phyloP scores from a whole-genome alignment of 2,888 invertebrate species.

The Cosmopolites sordidus region DNA sequence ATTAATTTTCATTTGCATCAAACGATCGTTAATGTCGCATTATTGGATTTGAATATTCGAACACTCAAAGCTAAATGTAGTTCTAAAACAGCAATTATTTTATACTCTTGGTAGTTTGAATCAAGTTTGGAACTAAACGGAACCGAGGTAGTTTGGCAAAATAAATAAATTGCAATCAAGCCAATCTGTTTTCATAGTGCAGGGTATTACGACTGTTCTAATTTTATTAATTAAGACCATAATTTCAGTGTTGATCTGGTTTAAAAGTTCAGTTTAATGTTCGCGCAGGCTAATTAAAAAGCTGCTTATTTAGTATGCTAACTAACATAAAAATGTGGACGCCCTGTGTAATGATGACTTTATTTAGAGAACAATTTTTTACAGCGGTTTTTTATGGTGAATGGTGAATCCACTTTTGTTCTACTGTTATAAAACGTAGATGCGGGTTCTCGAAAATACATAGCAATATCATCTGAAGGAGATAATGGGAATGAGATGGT shows the following conservation, averaged over 20 bases:
- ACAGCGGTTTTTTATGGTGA: no score
- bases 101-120: slow-evolving; percentile 6
- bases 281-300: no score
- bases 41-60: slow-evolving; percentile 16
- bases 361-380: no score
- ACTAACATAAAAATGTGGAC: no score
- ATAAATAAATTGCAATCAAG: slow-evolving; percentile 5
- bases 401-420: no score
- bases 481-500: no score
- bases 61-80: slow-evolving; percentile 16
- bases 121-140: slow-evolving; percentile 5
- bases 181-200: not conserved
- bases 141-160: slow-evolving; percentile 5
- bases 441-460: no score
- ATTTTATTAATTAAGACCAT: not conserved
- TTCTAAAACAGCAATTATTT: slow-evolving; percentile 8
- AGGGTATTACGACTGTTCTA: not conserved
- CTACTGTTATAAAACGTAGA: no score
- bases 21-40: slow-evolving; percentile 19
- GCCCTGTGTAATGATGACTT: no score
- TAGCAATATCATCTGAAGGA: no score
- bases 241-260: not conserved
- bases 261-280: not conserved
- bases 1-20: slow-evolving; percentile 1
- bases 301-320: no score